Percentiles rank a stretch among this genome's conserved stretches.
These are phyloP conservation scores for Ennomos quercinarius DNA, from an alignment of 2,888 invertebrate genomes.

Conservation along the genomic window DNA sequence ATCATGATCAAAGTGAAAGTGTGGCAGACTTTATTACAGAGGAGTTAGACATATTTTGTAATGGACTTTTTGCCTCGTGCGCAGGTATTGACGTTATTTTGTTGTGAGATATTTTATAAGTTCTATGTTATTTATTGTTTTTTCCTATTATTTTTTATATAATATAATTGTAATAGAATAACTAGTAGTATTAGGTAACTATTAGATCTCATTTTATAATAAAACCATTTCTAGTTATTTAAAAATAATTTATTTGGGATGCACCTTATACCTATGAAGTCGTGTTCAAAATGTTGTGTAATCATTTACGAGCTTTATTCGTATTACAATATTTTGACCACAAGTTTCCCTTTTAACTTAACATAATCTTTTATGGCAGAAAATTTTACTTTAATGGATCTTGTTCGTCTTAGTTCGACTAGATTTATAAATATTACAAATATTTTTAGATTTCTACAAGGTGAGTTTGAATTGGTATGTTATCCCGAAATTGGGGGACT, in stretches of 20 bases:
- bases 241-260: slow-evolving; percentile 56
- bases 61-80: slow-evolving; percentile 73
- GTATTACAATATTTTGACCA: slow-evolving; percentile 71
- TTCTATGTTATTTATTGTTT: slow-evolving; percentile 40
- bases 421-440: slow-evolving; percentile 26
- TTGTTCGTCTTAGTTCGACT: slow-evolving; percentile 41
- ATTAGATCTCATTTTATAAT: slow-evolving; percentile 31
- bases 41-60: slow-evolving; percentile 75
- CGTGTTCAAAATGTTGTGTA: slow-evolving; percentile 77
- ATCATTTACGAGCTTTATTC: slow-evolving; percentile 8
- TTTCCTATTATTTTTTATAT: slow-evolving; percentile 45
- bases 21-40: slow-evolving; percentile 70
- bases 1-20: slow-evolving; percentile 57
- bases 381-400: slow-evolving; percentile 43
- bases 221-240: slow-evolving; percentile 19
- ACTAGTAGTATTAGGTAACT: too few relatives aligned
- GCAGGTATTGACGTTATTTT: slow-evolving; percentile 74
- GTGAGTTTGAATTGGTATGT: too few relatives aligned
- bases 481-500: too few relatives aligned
- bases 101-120: slow-evolving; percentile 49
- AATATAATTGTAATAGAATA: neutral
- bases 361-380: slow-evolving; percentile 64
- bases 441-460: too few relatives aligned
- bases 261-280: slow-evolving; percentile 49
- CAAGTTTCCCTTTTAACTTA: slow-evolving; percentile 55